Evolutionary conservation across 2,888 invertebrate species (phyloP).

Genomic region (Sericinus montela): DNA sequence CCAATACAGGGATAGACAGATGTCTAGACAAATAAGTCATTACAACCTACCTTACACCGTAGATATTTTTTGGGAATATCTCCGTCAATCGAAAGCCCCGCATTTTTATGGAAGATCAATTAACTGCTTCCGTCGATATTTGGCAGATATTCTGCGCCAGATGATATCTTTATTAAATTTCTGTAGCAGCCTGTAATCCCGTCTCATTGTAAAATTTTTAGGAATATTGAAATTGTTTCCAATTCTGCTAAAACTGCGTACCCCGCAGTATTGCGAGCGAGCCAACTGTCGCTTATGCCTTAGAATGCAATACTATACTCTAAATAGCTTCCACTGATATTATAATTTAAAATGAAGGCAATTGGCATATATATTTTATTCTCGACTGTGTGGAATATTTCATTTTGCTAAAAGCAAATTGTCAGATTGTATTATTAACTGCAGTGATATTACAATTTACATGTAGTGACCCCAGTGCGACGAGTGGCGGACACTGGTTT

Average conservation of each 20-base stretch:
- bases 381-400: background rate
- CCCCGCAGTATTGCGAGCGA: background rate
- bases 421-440: too few relatives aligned
- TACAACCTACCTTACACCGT: too few relatives aligned
- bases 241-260: conserved; percentile 12
- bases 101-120: too few relatives aligned
- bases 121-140: too few relatives aligned
- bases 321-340: conserved; percentile 11
- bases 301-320: conserved; percentile 9
- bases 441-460: too few relatives aligned
- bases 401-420: background rate
- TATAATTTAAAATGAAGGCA: conserved; percentile 11
- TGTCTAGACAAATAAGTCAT: too few relatives aligned
- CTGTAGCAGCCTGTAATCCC: background rate
- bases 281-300: background rate
- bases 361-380: background rate
- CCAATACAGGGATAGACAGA: too few relatives aligned
- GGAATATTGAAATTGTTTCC: conserved; percentile 14
- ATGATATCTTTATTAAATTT: background rate
- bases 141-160: too few relatives aligned
- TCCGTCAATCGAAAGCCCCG: too few relatives aligned
- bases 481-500: too few relatives aligned
- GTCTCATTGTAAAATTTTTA: conserved; percentile 10
- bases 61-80: too few relatives aligned
- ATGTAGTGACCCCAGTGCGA: too few relatives aligned